Evolutionary conservation across 2,113 vertebrate species (phyloP).

Genomic region (Irena cyanogastra): DNA sequence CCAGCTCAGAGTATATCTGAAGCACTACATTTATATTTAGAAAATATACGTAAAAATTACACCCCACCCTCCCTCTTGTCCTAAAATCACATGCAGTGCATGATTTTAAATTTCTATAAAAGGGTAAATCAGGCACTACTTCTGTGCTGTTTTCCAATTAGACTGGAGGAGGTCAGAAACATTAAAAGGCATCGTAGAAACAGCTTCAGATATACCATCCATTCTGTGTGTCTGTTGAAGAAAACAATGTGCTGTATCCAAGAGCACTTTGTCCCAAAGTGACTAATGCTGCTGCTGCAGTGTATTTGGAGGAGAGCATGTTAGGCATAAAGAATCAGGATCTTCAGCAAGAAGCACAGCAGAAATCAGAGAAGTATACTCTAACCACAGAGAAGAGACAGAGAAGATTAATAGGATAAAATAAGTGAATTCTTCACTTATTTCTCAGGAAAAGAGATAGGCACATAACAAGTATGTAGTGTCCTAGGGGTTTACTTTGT

Average conservation of each 20-base stretch:
- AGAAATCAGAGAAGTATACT: constrained; percentile 23
- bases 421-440: background rate
- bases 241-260: background rate
- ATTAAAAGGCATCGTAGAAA: background rate
- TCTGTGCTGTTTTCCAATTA: background rate
- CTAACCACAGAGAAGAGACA: background rate
- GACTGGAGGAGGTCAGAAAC: background rate
- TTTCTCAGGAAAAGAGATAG: background rate
- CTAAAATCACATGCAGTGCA: background rate
- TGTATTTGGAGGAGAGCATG: constrained; percentile 29
- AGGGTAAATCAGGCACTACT: background rate
- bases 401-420: constrained; percentile 21
- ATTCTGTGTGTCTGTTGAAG: constrained; percentile 24
- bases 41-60: background rate
- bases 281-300: background rate
- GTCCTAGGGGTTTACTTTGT: background rate
- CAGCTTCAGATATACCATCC: background rate
- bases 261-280: constrained; percentile 28
- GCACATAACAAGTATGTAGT: background rate
- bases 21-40: background rate
- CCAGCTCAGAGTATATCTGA: background rate
- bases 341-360: constrained; percentile 4
- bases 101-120: background rate
- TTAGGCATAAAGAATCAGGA: constrained; percentile 39
- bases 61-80: background rate